A percentile compares a stretch with the other conserved stretches of the same genome.
Conservation (phyloP, 2,888 invertebrate species). For the Auanema freiburgensis region DNA sequence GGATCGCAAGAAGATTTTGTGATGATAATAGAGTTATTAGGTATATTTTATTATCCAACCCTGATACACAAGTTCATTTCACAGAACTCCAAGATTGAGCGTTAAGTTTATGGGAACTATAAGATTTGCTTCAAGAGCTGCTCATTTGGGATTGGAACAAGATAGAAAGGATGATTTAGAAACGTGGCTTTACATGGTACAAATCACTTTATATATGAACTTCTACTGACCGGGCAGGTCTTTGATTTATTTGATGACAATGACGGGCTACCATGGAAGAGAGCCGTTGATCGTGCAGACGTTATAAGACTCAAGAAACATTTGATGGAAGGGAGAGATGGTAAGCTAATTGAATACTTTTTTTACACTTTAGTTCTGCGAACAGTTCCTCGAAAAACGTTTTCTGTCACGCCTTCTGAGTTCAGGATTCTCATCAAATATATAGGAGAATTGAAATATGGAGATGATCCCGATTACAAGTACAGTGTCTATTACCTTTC, state of each 20-base stretch:
- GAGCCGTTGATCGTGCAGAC: conserved; percentile 14
- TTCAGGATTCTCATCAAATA: conserved; percentile 14
- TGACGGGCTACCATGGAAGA: conserved; percentile 34
- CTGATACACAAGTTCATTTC: no score
- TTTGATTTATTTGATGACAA: conserved; percentile 33
- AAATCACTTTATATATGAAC: not conserved
- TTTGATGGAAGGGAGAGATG: no score
- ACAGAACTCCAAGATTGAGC: conserved; percentile 24
- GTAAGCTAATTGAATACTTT: no score
- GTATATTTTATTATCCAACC: no score
- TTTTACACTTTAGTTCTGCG: no score
- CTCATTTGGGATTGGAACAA: conserved; percentile 35
- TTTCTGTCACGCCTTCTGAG: not conserved
- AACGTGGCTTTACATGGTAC: conserved; percentile 38
- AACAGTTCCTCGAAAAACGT: not conserved
- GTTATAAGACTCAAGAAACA: conserved; percentile 4
- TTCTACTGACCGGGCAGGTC: conserved; percentile 11
- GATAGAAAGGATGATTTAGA: conserved; percentile 43
- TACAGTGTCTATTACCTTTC: not conserved
- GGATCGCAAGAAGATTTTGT: conserved; percentile 18
- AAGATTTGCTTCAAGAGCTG: conserved; percentile 35
- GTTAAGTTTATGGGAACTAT: conserved; percentile 43
- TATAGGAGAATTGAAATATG: conserved; percentile 4
- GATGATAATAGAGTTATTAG: conserved; percentile 6
- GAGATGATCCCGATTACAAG: conserved; percentile 16